phyloP scores from a whole-genome alignment of 1,140 invertebrate species.

The Aphis craccivora region DNA sequence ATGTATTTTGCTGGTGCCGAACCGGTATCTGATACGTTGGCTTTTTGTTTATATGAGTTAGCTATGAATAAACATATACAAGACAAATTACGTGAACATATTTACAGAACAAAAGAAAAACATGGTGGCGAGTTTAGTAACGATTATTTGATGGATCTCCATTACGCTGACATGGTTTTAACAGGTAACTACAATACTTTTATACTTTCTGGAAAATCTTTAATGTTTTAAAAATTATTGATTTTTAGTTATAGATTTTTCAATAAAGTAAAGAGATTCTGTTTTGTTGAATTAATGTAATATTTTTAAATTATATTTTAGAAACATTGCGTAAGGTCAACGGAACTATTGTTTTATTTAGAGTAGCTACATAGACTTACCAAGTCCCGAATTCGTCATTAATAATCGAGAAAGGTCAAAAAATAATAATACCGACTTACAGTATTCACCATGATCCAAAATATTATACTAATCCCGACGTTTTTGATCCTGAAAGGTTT shows the following conservation, averaged over 20 bases:
- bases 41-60: slow-evolving; percentile 60
- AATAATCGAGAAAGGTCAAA: slow-evolving; percentile 66
- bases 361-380: slow-evolving; percentile 67
- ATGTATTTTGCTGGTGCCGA: slow-evolving; percentile 60
- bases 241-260: not conserved
- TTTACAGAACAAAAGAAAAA: slow-evolving; percentile 63
- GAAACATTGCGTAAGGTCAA: slow-evolving; percentile 62
- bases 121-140: slow-evolving; percentile 67
- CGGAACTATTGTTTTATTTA: slow-evolving; percentile 66
- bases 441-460: slow-evolving; percentile 72
- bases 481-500: slow-evolving; percentile 73
- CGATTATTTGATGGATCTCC: slow-evolving; percentile 70
- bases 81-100: slow-evolving; percentile 67
- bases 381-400: slow-evolving; percentile 66
- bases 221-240: not conserved
- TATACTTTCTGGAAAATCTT: not conserved
- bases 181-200: slow-evolving; percentile 66
- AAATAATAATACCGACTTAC: slow-evolving; percentile 67
- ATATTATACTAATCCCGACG: slow-evolving; percentile 72
- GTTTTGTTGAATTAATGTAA: not conserved
- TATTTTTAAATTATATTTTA: not conserved
- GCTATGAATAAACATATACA: slow-evolving; percentile 65
- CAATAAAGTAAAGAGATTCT: no score
- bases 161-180: slow-evolving; percentile 71
- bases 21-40: slow-evolving; percentile 58